Evolutionary conservation across 2,888 invertebrate genomes (phyloP).

Genomic region (Rhagium mordax): DNA sequence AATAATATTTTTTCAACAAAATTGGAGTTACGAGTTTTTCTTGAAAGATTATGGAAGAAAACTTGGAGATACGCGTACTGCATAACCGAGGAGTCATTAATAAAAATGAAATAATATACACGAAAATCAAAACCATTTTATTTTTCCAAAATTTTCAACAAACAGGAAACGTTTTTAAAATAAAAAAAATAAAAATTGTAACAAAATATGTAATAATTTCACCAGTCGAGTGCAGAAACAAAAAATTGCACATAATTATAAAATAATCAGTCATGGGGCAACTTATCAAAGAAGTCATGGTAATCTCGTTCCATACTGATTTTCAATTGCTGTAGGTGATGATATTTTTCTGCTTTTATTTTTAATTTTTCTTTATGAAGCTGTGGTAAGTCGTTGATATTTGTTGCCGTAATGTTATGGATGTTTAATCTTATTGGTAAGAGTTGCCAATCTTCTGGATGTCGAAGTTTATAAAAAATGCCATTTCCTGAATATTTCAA

Average conservation of each 20-base stretch:
- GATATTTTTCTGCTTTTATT: constrained; percentile 35
- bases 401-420: neutral
- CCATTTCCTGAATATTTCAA: constrained; percentile 26
- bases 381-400: constrained; percentile 12
- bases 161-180: neutral
- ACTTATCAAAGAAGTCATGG: constrained; percentile 37
- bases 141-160: neutral
- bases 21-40: no score
- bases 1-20: no score
- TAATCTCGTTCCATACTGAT: constrained; percentile 34
- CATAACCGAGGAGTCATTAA: no score
- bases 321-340: constrained; percentile 36
- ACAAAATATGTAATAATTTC: no score
- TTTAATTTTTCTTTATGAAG: constrained; percentile 22
- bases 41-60: no score
- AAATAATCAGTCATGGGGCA: constrained; percentile 5
- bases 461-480: constrained; percentile 28
- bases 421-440: constrained; percentile 28
- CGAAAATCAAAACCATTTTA: neutral
- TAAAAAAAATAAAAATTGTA: neutral
- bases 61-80: no score
- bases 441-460: constrained; percentile 19
- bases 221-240: no score
- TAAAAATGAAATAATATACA: no score
- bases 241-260: no score